Evolutionary conservation across 2,797 vertebrate species (phyloP).

Genomic region (Chiloscyllium punctatum): DNA sequence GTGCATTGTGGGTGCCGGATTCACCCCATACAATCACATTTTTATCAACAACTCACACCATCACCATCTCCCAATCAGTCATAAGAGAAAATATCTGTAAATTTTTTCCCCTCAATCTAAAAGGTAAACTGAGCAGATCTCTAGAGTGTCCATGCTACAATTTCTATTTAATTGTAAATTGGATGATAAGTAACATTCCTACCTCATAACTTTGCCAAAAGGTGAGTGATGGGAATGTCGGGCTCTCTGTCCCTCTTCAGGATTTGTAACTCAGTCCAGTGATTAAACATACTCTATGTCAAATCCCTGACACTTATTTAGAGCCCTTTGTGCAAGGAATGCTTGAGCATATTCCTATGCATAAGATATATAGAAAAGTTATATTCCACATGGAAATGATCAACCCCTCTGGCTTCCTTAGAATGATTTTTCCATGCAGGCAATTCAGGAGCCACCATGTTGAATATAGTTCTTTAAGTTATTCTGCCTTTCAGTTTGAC

Average conservation of each 20-base stretch:
- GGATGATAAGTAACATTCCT: background rate
- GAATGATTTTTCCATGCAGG: background rate
- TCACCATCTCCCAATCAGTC: too few relatives aligned
- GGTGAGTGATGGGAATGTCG: background rate
- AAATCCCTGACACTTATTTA: background rate
- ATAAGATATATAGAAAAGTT: background rate
- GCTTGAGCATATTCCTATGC: background rate
- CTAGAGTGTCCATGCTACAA: background rate
- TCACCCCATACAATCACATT: background rate
- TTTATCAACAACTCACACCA: background rate
- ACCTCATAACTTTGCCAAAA: background rate
- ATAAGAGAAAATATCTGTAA: background rate
- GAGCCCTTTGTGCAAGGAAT: background rate
- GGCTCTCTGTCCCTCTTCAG: background rate
- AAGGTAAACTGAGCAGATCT: background rate
- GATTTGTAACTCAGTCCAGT: background rate
- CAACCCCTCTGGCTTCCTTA: background rate
- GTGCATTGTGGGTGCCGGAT: background rate
- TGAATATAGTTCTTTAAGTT: background rate
- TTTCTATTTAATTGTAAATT: background rate
- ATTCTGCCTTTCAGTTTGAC: background rate
- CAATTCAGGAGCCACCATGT: background rate
- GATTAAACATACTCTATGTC: background rate
- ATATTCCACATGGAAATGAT: background rate
- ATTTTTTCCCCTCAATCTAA: background rate